These are phyloP conservation scores for Myrmecobius fasciatus DNA, from an alignment of 2,113 vertebrate genomes.

Conservation along the genomic window DNA sequence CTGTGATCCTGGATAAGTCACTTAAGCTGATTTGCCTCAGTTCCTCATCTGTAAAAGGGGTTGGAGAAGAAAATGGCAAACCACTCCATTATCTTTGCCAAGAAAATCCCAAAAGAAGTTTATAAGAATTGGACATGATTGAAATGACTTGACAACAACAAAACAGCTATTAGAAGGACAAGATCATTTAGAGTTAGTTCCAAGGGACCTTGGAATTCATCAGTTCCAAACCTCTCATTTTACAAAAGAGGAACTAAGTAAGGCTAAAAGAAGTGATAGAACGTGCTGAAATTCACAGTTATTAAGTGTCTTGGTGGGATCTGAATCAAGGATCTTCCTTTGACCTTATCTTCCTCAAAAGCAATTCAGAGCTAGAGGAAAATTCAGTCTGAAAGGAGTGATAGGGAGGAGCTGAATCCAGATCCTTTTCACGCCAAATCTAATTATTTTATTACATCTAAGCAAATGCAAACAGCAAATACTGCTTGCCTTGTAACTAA, in stretches of 20 bases:
- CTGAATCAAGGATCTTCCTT: background rate
- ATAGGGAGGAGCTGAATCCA: background rate
- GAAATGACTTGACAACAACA: background rate
- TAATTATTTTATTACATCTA: background rate
- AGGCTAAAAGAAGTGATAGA: background rate
- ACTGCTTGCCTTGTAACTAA: background rate
- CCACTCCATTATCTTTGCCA: background rate
- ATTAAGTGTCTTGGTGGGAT: background rate
- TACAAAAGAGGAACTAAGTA: background rate
- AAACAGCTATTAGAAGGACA: background rate
- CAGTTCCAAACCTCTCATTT: background rate
- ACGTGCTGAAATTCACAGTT: background rate
- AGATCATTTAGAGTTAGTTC: background rate
- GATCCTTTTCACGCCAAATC: background rate
- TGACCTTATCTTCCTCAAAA: background rate
- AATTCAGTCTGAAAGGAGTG: background rate
- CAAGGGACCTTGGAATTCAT: background rate
- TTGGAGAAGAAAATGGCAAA: background rate
- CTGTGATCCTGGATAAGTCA: no score
- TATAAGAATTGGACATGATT: background rate
- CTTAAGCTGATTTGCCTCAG: background rate
- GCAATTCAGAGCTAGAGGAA: background rate
- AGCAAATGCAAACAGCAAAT: background rate
- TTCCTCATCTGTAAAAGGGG: background rate
- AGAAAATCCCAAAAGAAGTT: background rate